Evolutionary conservation across 2,888 invertebrate species (phyloP).

Genomic region (Hecatera dysodea): DNA sequence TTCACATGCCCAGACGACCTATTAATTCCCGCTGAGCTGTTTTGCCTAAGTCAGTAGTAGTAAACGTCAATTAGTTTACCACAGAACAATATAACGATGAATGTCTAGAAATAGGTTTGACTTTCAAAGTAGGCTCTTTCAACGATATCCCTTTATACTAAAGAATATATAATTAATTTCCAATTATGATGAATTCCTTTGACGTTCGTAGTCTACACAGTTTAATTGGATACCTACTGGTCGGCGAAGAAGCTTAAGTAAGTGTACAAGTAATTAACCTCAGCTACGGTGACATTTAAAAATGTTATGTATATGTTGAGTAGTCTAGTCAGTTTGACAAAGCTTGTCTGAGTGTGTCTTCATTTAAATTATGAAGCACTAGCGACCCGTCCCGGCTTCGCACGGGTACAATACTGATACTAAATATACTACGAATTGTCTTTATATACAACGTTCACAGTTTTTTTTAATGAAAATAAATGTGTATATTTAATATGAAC

Average conservation of each 20-base stretch:
- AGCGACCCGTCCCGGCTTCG: too few species aligned
- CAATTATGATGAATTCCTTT: slow-evolving; percentile 45
- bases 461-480: too few species aligned
- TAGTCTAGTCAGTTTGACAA: neutral
- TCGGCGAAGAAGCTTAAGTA: neutral
- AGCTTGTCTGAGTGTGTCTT: neutral
- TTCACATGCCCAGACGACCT: too few species aligned
- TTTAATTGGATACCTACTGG: slow-evolving; percentile 36
- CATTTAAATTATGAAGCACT: neutral
- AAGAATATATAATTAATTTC: slow-evolving; percentile 40
- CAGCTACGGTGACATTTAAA: neutral
- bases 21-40: neutral
- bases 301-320: neutral
- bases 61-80: slow-evolving; percentile 29
- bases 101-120: slow-evolving; percentile 43
- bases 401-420: too few species aligned
- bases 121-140: slow-evolving; percentile 52
- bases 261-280: neutral
- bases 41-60: neutral
- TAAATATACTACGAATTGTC: too few species aligned
- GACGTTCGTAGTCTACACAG: slow-evolving; percentile 22
- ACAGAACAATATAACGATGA: slow-evolving; percentile 20
- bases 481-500: too few species aligned
- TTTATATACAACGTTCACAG: too few species aligned
- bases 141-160: slow-evolving; percentile 24